Evolutionary conservation across 2,113 vertebrate species (phyloP).

Genomic region (Vimba vimba): DNA sequence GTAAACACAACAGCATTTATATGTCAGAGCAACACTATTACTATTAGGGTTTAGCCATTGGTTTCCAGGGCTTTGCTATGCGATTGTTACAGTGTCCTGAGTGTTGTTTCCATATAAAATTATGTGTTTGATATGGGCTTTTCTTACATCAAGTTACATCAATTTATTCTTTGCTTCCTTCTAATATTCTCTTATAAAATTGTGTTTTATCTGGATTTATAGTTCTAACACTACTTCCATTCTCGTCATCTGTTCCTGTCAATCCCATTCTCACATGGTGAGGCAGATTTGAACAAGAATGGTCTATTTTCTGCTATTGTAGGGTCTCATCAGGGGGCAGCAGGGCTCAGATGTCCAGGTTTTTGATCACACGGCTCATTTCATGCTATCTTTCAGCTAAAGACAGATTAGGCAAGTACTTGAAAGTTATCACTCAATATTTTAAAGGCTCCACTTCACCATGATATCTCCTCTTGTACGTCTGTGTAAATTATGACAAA

Average conservation of each 20-base stretch:
- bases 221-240: neutral
- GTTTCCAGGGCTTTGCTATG: too few species aligned
- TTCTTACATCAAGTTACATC: too few species aligned
- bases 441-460: neutral
- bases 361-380: neutral
- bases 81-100: too few species aligned
- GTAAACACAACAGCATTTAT: neutral
- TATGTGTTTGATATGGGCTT: neutral
- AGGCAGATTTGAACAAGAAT: neutral
- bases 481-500: too few species aligned
- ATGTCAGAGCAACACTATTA: neutral
- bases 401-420: neutral
- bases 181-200: neutral
- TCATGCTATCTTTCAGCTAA: neutral
- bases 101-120: neutral
- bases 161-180: neutral
- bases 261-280: neutral
- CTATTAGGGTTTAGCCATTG: neutral
- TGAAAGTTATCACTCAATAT: neutral
- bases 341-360: neutral
- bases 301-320: conserved; percentile 20
- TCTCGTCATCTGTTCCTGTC: neutral
- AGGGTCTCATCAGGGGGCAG: neutral
- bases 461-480: neutral
- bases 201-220: neutral